Evolutionary conservation across 2,113 vertebrate genomes (phyloP).

Genomic region (Pyxicephalus adspersus): DNA sequence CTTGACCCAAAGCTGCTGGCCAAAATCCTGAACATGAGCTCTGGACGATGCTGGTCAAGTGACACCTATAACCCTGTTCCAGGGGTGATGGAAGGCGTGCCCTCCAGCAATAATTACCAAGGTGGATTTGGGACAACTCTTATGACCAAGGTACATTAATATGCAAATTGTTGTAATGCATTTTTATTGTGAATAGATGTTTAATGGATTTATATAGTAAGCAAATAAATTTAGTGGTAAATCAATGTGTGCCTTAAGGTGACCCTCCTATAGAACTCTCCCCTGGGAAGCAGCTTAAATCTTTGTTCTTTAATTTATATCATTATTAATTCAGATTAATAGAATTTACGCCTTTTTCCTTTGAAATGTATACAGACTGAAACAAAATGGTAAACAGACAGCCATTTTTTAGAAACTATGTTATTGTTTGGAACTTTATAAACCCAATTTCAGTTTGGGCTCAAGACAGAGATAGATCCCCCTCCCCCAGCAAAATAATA

Average conservation of each 20-base stretch:
- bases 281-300: slow-evolving; percentile 7
- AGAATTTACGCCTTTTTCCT: neutral
- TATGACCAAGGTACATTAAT: slow-evolving; percentile 90
- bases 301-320: neutral
- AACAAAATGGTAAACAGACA: too few relatives aligned
- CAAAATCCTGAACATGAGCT: slow-evolving; percentile 98
- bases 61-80: slow-evolving; percentile 98
- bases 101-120: slow-evolving; percentile 96
- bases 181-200: neutral
- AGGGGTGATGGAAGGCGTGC: slow-evolving; percentile 98
- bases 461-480: too few relatives aligned
- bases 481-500: too few relatives aligned
- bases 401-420: too few relatives aligned
- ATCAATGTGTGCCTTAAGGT: slow-evolving; percentile 21
- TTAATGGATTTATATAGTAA: slow-evolving; percentile 16
- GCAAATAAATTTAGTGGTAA: slow-evolving; percentile 14
- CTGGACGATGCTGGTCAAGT: slow-evolving; percentile 97
- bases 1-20: slow-evolving; percentile 97
- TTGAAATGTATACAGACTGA: neutral
- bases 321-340: neutral
- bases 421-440: too few relatives aligned
- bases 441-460: too few relatives aligned
- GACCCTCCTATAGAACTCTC: neutral
- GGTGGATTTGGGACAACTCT: slow-evolving; percentile 94
- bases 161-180: slow-evolving; percentile 3